Percentiles rank a stretch among this genome's conserved stretches.
Evolutionary conservation across 1,140 invertebrate genomes (phyloP).

Genomic region (Heliconius nattereri): DNA sequence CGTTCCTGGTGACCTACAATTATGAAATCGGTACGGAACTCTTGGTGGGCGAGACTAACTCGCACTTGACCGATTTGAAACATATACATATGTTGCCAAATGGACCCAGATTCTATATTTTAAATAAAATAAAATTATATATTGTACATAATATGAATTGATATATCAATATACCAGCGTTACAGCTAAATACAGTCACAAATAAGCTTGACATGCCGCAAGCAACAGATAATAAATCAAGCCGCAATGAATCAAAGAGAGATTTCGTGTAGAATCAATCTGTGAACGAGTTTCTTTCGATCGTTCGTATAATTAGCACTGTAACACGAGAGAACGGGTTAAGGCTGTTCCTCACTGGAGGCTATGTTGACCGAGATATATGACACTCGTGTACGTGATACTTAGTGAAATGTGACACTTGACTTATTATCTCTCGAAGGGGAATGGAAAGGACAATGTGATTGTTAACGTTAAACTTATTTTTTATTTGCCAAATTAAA

Average conservation of each 20-base stretch:
- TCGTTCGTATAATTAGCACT: constrained; percentile 35
- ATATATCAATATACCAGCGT: background rate
- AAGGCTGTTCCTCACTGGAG: constrained; percentile 25
- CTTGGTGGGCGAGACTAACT: too few relatives aligned
- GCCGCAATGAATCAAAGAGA: constrained; percentile 32
- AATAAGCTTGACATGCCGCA: background rate
- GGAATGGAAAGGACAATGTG: background rate
- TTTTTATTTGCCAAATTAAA: background rate
- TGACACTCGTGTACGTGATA: constrained; percentile 23
- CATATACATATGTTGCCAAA: too few relatives aligned
- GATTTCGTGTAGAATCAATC: constrained; percentile 37
- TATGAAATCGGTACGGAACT: too few relatives aligned
- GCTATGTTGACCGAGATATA: constrained; percentile 35
- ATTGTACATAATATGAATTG: too few relatives aligned
- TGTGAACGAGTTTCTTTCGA: constrained; percentile 36
- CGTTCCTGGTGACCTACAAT: too few relatives aligned
- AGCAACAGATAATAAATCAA: constrained; percentile 14
- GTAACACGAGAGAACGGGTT: constrained; percentile 30
- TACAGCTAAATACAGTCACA: background rate
- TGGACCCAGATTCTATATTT: too few relatives aligned
- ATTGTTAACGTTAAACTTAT: background rate
- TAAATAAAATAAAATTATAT: too few relatives aligned
- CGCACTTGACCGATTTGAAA: too few relatives aligned
- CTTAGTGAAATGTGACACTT: constrained; percentile 18
- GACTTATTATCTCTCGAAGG: background rate